Evolutionary conservation across 2,888 invertebrate genomes (phyloP), one percentile per base, ranked within the genome.

Genomic region (Microplitis deprimator): DNA sequence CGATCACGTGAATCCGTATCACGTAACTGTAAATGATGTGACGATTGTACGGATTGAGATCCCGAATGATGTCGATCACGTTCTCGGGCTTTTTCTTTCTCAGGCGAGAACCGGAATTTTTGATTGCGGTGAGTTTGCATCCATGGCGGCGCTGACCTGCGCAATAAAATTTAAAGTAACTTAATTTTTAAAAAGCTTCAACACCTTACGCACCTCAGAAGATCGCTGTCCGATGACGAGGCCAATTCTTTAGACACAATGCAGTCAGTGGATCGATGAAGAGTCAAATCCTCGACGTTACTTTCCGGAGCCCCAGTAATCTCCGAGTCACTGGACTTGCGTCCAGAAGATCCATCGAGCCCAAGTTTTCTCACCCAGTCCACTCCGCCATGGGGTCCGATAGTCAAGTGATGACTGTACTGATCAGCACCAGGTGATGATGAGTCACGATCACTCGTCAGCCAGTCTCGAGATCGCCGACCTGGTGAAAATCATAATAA

Each of bases 181-280:
- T 40, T 17, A 59, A 62, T 41, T 65, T 16, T n/a, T 50, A 16
- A 40, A 41, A 59, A 13, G 10, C 29, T 29, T 29, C 29, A 29
- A 0, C 29, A 29, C 29, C 29, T 29, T 4, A 29, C 29, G 29
- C 83, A 89, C 86, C 91, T 90, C 68, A 92, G 87, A 68, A 93
- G 89, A 84, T 93, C 92, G 17, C 92, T 92, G 81, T 93, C 93
- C 7, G 92, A 92, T 78, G 92, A 92, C 0, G 92, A 92, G 0
- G 92, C 91, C 77, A 92, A 91, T 83, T 92, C 92, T 85, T 92
- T 93, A n/a, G 92, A 92, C 16, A 94, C 93, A 84, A 96, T 94
- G 89, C 96, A 96, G 89, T 96, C 96, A 80, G 95, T 95, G 76
- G 96, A 96, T 82, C 94, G 91, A 88, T 94, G 95, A 71, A 95